Conservation (phyloP, 2,113 vertebrate genomes). For the Takifugu flavidus region DNA sequence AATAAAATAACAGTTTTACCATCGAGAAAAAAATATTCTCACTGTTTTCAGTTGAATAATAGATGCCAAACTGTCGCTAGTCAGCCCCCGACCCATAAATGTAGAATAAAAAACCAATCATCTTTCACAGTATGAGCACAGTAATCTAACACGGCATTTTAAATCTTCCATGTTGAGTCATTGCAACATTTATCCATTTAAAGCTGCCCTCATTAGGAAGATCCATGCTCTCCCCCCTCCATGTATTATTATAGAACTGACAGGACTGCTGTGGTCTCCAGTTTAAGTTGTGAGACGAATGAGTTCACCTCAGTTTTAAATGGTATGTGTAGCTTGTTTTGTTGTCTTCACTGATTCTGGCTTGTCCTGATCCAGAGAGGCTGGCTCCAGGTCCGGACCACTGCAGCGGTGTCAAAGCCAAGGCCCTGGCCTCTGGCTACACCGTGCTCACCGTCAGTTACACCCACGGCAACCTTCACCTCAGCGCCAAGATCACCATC, state of each 20-base stretch:
- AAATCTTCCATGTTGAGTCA: background rate
- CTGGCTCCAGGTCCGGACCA: constrained; percentile 75
- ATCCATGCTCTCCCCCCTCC: constrained; percentile 5
- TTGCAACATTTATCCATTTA: constrained; percentile 13
- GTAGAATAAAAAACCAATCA: background rate
- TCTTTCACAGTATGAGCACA: background rate
- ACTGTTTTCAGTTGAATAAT: too few species aligned
- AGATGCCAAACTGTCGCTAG: too few species aligned
- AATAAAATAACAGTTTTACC: too few species aligned
- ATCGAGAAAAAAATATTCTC: too few species aligned
- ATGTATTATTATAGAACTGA: constrained; percentile 17
- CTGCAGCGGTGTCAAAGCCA: constrained; percentile 84
- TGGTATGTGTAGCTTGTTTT: constrained; percentile 7
- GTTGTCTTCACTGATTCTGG: constrained; percentile 8
- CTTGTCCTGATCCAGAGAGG: constrained; percentile 68
- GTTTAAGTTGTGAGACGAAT: constrained; percentile 10
- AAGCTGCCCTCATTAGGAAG: constrained; percentile 14
- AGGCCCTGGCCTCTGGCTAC: constrained; percentile 80
- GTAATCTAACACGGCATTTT: background rate
- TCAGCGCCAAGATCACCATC: constrained; percentile 85
- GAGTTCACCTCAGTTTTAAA: constrained; percentile 4
- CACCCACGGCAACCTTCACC: constrained; percentile 76
- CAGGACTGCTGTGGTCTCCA: constrained; percentile 3
- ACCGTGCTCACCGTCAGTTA: constrained; percentile 85
- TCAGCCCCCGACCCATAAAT: background rate